phyloP scores from a whole-genome alignment of 2,888 invertebrate genomes.

The Theretra japonica region DNA sequence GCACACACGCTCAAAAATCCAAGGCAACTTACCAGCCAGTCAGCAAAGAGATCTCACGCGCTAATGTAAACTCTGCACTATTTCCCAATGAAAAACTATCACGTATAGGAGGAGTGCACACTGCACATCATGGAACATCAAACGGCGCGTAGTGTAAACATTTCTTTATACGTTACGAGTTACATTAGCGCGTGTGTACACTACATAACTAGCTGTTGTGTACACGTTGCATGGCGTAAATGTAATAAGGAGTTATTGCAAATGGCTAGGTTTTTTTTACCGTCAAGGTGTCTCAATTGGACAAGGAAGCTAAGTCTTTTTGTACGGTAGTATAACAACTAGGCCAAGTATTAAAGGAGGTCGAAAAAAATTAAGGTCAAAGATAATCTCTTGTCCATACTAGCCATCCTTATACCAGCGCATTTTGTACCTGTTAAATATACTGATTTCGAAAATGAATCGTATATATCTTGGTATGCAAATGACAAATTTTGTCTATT shows the following conservation, averaged over 20 bases:
- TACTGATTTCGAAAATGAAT: too few relatives aligned
- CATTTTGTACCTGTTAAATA: too few relatives aligned
- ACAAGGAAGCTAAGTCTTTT: too few relatives aligned
- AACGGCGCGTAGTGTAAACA: slow-evolving; percentile 44
- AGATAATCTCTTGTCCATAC: too few relatives aligned
- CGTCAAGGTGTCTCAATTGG: not conserved
- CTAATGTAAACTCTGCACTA: not conserved
- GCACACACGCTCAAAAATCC: not conserved
- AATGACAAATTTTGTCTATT: too few relatives aligned
- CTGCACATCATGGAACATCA: slow-evolving; percentile 41
- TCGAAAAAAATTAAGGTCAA: too few relatives aligned
- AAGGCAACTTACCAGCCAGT: not conserved
- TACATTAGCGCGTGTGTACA: slow-evolving; percentile 34
- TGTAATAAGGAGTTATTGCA: not conserved
- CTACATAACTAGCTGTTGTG: slow-evolving; percentile 29
- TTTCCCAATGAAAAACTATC: slow-evolving; percentile 32
- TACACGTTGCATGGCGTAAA: slow-evolving; percentile 26
- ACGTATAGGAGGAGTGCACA: slow-evolving; percentile 40
- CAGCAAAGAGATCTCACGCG: not conserved
- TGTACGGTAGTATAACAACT: too few relatives aligned
- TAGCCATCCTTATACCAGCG: too few relatives aligned
- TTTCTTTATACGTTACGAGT: slow-evolving; percentile 48
- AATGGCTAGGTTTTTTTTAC: not conserved
- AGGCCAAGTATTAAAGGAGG: too few relatives aligned
- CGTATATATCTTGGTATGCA: too few relatives aligned